These are phyloP conservation scores for Syndactyla subalaris DNA, from an alignment of 2,797 vertebrate species.

Conservation along the genomic window DNA sequence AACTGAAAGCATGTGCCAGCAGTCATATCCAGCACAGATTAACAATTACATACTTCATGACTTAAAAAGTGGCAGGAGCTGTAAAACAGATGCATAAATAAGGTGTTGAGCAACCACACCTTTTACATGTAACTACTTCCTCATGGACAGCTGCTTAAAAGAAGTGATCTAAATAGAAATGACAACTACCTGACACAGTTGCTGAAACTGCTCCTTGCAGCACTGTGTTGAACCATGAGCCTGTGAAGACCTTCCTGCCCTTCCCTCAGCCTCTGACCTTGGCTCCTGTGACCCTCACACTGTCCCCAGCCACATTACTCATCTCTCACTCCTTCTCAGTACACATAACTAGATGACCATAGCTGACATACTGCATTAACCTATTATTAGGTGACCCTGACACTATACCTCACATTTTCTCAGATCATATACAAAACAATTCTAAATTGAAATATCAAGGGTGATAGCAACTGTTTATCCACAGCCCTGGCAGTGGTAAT, in stretches of 20 bases:
- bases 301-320: background rate
- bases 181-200: background rate
- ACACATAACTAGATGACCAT: background rate
- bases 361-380: background rate
- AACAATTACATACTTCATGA: background rate
- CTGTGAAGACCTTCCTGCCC: background rate
- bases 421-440: background rate
- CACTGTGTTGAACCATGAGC: background rate
- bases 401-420: background rate
- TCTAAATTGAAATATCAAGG: background rate
- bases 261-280: background rate
- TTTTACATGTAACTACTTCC: background rate
- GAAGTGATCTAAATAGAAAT: background rate
- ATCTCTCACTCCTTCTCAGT: background rate
- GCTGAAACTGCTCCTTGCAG: background rate
- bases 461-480: background rate
- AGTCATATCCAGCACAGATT: background rate
- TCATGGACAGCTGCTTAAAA: background rate
- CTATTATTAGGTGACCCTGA: slow-evolving; percentile 24
- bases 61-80: background rate
- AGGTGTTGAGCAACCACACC: background rate
- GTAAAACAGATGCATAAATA: background rate
- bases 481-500: background rate
- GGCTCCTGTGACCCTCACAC: background rate
- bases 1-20: background rate